A percentile compares a stretch with the other conserved stretches of the same genome.
Evolutionary conservation across 2,797 vertebrate species (phyloP).

Genomic region (Tragopan temminckii): DNA sequence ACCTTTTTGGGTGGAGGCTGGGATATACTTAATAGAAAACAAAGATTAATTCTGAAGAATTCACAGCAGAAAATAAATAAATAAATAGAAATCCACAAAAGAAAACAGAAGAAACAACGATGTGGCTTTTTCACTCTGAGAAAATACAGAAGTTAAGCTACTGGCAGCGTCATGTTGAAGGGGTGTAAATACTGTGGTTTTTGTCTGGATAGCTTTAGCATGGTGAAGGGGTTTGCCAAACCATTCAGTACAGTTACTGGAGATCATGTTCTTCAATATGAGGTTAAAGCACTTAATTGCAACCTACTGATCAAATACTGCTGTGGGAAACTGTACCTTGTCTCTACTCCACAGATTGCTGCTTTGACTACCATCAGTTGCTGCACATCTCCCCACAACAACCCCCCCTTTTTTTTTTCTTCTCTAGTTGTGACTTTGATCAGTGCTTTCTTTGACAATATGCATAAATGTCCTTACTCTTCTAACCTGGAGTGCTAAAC

Average conservation of each 20-base stretch:
- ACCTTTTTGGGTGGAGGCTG: background rate
- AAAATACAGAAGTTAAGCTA: background rate
- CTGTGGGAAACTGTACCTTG: background rate
- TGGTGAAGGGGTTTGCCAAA: background rate
- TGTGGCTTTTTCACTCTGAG: background rate
- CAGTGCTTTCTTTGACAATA: background rate
- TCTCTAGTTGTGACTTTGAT: background rate
- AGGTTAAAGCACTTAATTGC: background rate
- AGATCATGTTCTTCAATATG: background rate
- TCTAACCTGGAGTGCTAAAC: background rate
- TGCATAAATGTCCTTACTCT: background rate
- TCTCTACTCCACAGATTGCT: background rate
- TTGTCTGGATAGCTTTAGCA: background rate
- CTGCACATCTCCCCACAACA: background rate
- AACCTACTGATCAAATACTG: background rate
- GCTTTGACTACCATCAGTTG: background rate
- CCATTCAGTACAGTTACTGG: background rate
- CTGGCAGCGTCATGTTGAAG: background rate
- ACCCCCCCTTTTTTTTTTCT: background rate
- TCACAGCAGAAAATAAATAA: background rate
- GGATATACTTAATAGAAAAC: background rate
- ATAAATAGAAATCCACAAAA: rapidly evolving
- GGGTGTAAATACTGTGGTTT: background rate
- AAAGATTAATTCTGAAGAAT: background rate
- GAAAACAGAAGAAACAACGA: background rate